These are phyloP conservation scores for Tuberolachnus salignus DNA, from an alignment of 2,888 invertebrate genomes.

Conservation along the genomic window DNA sequence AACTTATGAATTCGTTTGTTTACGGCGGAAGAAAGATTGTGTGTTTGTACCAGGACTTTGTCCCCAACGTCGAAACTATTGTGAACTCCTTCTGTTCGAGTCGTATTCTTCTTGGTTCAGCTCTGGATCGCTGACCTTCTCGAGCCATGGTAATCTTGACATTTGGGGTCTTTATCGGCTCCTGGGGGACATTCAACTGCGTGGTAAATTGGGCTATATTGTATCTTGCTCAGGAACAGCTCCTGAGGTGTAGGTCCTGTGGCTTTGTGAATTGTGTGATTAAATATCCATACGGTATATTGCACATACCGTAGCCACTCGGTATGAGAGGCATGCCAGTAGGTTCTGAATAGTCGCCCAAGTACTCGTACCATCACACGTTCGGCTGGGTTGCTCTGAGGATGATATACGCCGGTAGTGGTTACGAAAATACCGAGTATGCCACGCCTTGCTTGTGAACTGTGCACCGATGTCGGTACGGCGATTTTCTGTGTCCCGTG, in stretches of 20 bases:
- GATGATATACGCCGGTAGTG: neutral
- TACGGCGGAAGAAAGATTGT: neutral
- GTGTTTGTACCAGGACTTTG: no score
- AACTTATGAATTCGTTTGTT: neutral
- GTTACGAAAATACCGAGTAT: neutral
- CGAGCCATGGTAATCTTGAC: no score
- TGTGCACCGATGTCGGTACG: neutral
- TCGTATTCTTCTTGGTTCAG: no score
- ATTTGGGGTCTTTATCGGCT: no score
- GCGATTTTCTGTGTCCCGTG: neutral
- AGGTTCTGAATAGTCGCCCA: neutral
- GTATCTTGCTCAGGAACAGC: no score
- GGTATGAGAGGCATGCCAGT: neutral
- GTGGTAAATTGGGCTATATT: no score
- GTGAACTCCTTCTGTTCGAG: no score
- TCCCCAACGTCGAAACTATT: no score
- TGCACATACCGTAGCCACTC: neutral
- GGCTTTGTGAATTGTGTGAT: neutral
- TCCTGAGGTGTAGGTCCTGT: no score
- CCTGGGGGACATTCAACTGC: no score
- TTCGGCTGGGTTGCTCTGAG: neutral
- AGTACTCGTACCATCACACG: neutral
- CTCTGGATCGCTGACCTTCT: no score
- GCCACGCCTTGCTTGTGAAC: neutral
- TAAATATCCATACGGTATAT: neutral